A percentile compares a stretch with the other conserved stretches of the same genome.
phyloP scores from a whole-genome alignment of 2,797 vertebrate genomes.

The Ciconia nigra region DNA sequence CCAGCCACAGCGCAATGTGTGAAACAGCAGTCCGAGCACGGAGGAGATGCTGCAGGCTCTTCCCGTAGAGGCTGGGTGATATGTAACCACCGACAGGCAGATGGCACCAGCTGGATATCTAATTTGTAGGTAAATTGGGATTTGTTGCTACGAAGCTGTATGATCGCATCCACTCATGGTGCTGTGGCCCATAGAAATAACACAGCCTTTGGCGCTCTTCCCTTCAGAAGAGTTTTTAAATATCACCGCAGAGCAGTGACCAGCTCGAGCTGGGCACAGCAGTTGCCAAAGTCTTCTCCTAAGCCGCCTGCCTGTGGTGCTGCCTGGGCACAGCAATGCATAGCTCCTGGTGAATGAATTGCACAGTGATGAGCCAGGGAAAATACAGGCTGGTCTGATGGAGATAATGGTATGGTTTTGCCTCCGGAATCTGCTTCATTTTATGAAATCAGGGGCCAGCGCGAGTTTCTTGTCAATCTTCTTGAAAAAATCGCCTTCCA shows the following conservation, averaged over 20 bases:
- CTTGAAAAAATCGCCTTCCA: background rate
- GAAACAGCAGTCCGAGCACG: background rate
- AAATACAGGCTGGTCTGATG: background rate
- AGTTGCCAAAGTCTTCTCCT: background rate
- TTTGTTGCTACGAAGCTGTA: background rate
- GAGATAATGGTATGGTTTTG: background rate
- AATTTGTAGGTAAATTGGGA: constrained; percentile 40
- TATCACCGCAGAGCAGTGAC: background rate
- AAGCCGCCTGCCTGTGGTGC: background rate
- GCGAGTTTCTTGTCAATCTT: background rate
- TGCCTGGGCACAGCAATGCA: fast-evolving
- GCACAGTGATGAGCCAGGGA: background rate
- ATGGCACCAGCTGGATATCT: constrained; percentile 62
- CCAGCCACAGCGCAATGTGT: fast-evolving
- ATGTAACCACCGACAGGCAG: constrained; percentile 49
- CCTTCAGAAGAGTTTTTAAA: background rate
- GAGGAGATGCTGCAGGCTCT: background rate
- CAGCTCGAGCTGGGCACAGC: background rate
- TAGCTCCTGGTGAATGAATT: background rate
- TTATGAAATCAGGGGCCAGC: background rate
- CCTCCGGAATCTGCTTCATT: background rate
- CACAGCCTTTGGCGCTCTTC: background rate
- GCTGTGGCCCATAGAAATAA: background rate
- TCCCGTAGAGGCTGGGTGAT: background rate
- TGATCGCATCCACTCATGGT: background rate